These are phyloP conservation scores for Cataglyphis cursor DNA, from an alignment of 2,888 invertebrate genomes.

Conservation along the genomic window DNA sequence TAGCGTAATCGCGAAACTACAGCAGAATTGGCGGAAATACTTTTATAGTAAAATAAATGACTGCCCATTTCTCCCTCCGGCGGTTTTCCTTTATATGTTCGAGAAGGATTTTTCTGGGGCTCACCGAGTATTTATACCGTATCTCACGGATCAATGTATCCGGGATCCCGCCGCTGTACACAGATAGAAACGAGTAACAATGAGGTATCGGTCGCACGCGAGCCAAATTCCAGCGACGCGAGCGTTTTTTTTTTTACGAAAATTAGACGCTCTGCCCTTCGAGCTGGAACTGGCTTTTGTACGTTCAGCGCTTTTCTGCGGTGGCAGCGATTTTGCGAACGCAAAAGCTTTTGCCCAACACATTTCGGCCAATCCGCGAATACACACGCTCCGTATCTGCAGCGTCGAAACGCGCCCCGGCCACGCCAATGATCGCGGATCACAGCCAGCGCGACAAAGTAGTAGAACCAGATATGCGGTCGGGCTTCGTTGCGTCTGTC, in stretches of 20 bases:
- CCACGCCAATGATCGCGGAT: conserved; percentile 38
- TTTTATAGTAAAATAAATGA: conserved; percentile 42
- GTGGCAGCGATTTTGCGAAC: conserved; percentile 36
- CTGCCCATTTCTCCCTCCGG: not conserved
- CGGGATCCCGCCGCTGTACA: not conserved
- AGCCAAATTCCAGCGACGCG: conserved; percentile 49
- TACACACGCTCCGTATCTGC: conserved; percentile 18
- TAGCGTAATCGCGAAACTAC: not conserved
- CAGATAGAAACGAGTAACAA: conserved; percentile 31
- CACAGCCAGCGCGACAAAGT: conserved; percentile 58
- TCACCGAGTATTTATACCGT: conserved; percentile 31
- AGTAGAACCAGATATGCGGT: conserved; percentile 55
- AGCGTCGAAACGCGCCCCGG: conserved; percentile 24
- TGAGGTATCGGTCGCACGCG: conserved; percentile 41
- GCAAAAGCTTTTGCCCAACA: conserved; percentile 16
- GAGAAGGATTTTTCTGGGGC: conserved; percentile 10
- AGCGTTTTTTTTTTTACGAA: conserved; percentile 52
- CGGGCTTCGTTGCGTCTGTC: conserved; percentile 56
- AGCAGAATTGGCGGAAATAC: not conserved
- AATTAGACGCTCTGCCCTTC: conserved; percentile 48
- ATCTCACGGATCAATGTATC: conserved; percentile 28
- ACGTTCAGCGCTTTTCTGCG: conserved; percentile 28
- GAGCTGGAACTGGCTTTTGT: conserved; percentile 42
- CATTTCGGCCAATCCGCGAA: conserved; percentile 1
- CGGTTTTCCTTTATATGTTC: not conserved